Conservation (phyloP, 2,113 vertebrate species). For the Pelusios castaneus region DNA sequence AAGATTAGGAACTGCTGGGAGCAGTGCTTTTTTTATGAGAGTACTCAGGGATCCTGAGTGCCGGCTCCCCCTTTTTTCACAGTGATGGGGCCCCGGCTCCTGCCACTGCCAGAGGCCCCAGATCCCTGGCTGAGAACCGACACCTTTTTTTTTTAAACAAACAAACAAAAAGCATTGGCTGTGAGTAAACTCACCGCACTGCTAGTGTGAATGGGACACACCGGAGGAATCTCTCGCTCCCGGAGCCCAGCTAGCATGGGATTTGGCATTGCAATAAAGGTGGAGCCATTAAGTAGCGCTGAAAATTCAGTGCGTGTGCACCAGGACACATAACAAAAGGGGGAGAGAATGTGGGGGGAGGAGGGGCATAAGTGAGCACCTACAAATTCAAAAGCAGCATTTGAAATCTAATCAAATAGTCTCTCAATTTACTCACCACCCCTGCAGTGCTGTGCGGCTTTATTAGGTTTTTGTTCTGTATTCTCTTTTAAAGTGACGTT, state of each 20-base stretch:
- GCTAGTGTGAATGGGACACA: not conserved
- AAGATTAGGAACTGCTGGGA: rapidly evolving
- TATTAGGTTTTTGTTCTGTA: constrained; percentile 74
- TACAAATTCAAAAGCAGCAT: constrained; percentile 74
- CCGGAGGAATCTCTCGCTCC: not conserved
- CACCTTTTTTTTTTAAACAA: too few species aligned
- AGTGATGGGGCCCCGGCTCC: too few species aligned
- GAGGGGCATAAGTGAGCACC: constrained; percentile 31
- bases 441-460: constrained; percentile 66
- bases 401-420: constrained; percentile 78
- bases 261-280: not conserved
- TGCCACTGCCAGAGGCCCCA: too few species aligned
- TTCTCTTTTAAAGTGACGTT: constrained; percentile 78
- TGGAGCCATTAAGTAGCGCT: not conserved
- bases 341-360: not conserved
- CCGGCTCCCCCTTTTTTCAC: too few species aligned
- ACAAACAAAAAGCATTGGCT: too few species aligned
- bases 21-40: too few species aligned
- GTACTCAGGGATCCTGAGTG: too few species aligned
- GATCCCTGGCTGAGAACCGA: too few species aligned
- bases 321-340: constrained; percentile 47
- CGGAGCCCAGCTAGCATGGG: not conserved
- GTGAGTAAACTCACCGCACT: rapidly evolving
- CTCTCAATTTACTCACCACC: constrained; percentile 71
- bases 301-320: constrained; percentile 34